These are phyloP conservation scores for Thalassarche chlororhynchos DNA, from an alignment of 2,113 vertebrate genomes.

Conservation along the genomic window DNA sequence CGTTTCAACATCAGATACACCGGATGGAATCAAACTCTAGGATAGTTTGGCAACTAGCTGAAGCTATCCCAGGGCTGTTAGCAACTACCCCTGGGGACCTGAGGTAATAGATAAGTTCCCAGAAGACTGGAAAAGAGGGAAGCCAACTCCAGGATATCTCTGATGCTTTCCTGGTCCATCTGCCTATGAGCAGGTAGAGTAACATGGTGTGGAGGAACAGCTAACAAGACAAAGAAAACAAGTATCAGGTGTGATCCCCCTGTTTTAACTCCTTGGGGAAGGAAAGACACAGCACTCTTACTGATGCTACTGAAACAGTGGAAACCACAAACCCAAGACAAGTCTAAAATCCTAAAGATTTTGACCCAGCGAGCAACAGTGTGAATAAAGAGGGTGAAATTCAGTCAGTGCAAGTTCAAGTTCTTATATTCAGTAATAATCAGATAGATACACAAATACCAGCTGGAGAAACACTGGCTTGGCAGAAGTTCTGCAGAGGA, in stretches of 20 bases:
- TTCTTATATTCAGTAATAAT: not conserved
- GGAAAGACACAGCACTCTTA: not conserved
- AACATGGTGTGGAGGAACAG: not conserved
- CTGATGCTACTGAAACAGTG: not conserved
- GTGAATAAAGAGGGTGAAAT: not conserved
- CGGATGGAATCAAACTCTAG: not conserved
- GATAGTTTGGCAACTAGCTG: not conserved
- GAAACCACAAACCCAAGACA: not conserved
- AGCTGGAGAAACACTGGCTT: not conserved
- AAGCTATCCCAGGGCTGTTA: not conserved
- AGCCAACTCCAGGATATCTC: not conserved
- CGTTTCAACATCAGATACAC: not conserved
- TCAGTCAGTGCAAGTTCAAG: not conserved
- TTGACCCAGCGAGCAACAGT: not conserved
- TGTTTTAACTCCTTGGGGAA: not conserved
- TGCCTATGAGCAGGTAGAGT: not conserved
- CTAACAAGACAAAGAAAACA: not conserved
- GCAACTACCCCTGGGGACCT: not conserved
- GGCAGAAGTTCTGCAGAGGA: not conserved
- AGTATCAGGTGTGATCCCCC: not conserved
- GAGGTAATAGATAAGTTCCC: not conserved
- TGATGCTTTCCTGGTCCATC: not conserved
- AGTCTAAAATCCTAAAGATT: not conserved
- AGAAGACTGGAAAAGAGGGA: not conserved
- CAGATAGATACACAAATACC: not conserved